Percentiles rank a stretch among this genome's conserved stretches.
phyloP scores from a whole-genome alignment of 2,797 vertebrate species.

The Yasuhikotakia modesta region DNA sequence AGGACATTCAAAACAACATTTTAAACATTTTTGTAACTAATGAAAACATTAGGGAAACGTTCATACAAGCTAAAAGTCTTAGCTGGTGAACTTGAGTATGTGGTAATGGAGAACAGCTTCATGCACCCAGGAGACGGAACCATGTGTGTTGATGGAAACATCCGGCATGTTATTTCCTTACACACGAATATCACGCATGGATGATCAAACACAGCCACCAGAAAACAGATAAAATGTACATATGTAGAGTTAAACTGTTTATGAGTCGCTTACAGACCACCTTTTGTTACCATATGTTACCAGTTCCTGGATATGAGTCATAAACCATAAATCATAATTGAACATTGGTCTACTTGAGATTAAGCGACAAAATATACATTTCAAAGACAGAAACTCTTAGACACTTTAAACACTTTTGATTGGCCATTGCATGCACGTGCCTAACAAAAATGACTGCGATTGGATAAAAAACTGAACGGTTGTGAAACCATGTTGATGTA shows the following conservation, averaged over 20 bases:
- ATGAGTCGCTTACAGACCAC: not conserved
- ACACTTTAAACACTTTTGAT: too few relatives aligned
- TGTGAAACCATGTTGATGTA: not conserved
- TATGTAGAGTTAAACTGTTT: not conserved
- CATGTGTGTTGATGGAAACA: constrained; percentile 20
- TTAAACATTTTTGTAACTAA: too few relatives aligned
- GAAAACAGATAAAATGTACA: constrained; percentile 11
- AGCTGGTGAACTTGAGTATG: constrained; percentile 1
- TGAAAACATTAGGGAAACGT: too few relatives aligned
- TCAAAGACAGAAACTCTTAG: too few relatives aligned
- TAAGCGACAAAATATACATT: not conserved
- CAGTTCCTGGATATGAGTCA: not conserved
- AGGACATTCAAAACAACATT: too few relatives aligned
- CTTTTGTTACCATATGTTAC: constrained; percentile 1
- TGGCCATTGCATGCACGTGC: too few relatives aligned
- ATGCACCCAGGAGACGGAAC: constrained; percentile 31
- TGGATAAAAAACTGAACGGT: not conserved
- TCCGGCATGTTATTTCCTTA: constrained; percentile 27
- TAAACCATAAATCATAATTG: not conserved
- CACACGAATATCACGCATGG: constrained; percentile 22
- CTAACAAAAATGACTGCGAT: not conserved
- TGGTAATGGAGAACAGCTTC: constrained; percentile 15
- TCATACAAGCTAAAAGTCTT: too few relatives aligned
- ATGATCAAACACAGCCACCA: constrained; percentile 21
- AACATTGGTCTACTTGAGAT: not conserved